These are phyloP conservation scores for Ataeniobius toweri DNA, from an alignment of 2,797 vertebrate species.

Conservation along the genomic window DNA sequence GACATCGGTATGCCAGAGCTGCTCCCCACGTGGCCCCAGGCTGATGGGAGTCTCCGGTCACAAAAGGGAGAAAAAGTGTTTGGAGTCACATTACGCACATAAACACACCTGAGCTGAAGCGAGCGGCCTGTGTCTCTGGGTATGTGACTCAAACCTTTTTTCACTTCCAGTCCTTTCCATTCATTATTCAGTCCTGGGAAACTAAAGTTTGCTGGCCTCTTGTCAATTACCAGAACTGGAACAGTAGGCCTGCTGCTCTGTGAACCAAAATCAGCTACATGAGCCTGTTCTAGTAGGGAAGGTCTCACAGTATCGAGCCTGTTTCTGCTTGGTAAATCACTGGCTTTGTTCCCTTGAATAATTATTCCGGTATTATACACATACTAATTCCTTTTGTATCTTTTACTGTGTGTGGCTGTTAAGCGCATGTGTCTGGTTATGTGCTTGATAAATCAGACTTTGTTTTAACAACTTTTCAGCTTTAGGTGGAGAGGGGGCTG, in stretches of 20 bases:
- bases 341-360: neutral
- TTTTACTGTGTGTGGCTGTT: conserved; percentile 32
- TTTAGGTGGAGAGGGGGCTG: conserved; percentile 45
- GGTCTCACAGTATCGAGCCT: neutral
- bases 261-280: conserved; percentile 9
- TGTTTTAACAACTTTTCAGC: conserved; percentile 73
- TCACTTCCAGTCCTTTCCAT: conserved; percentile 28
- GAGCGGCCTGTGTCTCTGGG: conserved; percentile 35
- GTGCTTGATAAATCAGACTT: conserved; percentile 68
- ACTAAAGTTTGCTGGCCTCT: conserved; percentile 38
- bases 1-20: conserved; percentile 31
- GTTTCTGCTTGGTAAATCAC: neutral
- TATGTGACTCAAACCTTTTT: conserved; percentile 43
- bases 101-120: conserved; percentile 54
- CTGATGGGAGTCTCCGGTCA: conserved; percentile 45
- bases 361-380: conserved; percentile 8
- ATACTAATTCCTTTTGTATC: neutral
- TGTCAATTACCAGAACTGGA: conserved; percentile 33
- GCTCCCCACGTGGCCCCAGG: conserved; percentile 46
- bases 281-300: neutral
- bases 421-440: conserved; percentile 52
- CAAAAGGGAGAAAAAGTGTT: conserved; percentile 60
- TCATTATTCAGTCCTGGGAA: conserved; percentile 66
- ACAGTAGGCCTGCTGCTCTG: conserved; percentile 8
- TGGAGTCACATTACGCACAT: conserved; percentile 63